These are phyloP conservation scores for Syndactyla subalaris DNA, from an alignment of 2,797 vertebrate species.

Conservation along the genomic window DNA sequence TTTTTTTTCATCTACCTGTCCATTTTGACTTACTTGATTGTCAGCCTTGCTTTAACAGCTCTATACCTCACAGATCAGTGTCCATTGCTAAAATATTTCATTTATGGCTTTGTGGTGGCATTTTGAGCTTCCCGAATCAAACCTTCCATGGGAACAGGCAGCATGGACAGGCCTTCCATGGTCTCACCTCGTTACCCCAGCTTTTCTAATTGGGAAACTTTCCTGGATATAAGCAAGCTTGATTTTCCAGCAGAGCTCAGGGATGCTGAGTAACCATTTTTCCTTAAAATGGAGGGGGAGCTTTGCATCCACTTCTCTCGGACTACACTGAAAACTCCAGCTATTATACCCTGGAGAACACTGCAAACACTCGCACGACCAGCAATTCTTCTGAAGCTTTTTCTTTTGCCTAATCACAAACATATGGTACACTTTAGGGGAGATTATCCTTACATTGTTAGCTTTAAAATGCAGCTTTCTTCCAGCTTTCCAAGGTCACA, in stretches of 20 bases:
- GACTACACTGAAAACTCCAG: not conserved
- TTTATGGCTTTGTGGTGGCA: not conserved
- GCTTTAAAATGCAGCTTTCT: constrained; percentile 2
- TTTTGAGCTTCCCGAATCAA: not conserved
- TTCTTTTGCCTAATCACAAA: constrained; percentile 27
- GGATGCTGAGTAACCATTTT: constrained; percentile 6
- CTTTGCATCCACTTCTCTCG: not conserved
- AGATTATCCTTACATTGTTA: constrained; percentile 36
- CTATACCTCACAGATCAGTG: not conserved
- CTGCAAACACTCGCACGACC: accelerated
- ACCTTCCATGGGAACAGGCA: not conserved
- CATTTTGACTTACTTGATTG: not conserved
- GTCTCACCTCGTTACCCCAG: not conserved
- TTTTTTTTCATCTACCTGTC: not conserved
- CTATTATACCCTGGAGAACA: not conserved
- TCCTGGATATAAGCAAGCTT: not conserved
- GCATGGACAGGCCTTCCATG: not conserved
- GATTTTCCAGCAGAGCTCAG: not conserved
- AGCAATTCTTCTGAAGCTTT: not conserved
- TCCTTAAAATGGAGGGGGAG: not conserved
- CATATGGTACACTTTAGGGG: constrained; percentile 22
- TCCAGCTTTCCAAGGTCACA: constrained; percentile 32
- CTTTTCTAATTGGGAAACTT: not conserved
- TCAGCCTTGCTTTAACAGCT: not conserved
- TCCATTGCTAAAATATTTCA: not conserved